Percentiles rank a stretch among this genome's conserved stretches.
These are phyloP conservation scores for Lathamus discolor DNA, from an alignment of 2,113 vertebrate genomes.

Conservation along the genomic window DNA sequence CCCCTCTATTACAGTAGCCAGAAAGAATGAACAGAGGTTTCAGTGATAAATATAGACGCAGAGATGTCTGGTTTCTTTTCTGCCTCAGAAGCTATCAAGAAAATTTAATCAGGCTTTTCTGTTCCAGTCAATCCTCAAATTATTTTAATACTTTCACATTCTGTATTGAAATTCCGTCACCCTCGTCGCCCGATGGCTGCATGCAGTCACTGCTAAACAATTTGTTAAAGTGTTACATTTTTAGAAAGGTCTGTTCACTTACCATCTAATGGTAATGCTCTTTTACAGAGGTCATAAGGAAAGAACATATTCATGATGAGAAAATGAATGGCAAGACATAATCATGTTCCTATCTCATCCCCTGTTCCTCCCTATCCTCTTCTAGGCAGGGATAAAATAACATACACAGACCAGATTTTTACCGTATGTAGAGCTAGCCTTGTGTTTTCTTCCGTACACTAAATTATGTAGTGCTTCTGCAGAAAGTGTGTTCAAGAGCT, in stretches of 20 bases:
- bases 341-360: neutral
- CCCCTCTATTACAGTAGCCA: slow-evolving; percentile 7
- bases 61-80: slow-evolving; percentile 38
- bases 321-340: neutral
- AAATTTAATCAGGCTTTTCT: slow-evolving; percentile 69
- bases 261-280: neutral
- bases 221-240: slow-evolving; percentile 44
- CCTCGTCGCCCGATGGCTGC: neutral
- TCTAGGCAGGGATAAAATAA: neutral
- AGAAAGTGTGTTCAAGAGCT: slow-evolving; percentile 39
- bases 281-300: slow-evolving; percentile 19
- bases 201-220: slow-evolving; percentile 51
- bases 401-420: neutral
- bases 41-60: slow-evolving; percentile 50
- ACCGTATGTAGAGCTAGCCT: neutral
- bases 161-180: slow-evolving; percentile 56
- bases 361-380: neutral
- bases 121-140: slow-evolving; percentile 51
- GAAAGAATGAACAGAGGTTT: slow-evolving; percentile 48
- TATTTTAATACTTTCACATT: slow-evolving; percentile 55
- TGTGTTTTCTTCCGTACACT: slow-evolving; percentile 34
- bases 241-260: slow-evolving; percentile 28
- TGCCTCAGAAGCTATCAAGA: slow-evolving; percentile 53
- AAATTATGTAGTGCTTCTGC: slow-evolving; percentile 69
- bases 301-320: slow-evolving; percentile 11